Conservation (phyloP, 2,888 invertebrate genomes). For the Thecocarcelia acutangulata region DNA sequence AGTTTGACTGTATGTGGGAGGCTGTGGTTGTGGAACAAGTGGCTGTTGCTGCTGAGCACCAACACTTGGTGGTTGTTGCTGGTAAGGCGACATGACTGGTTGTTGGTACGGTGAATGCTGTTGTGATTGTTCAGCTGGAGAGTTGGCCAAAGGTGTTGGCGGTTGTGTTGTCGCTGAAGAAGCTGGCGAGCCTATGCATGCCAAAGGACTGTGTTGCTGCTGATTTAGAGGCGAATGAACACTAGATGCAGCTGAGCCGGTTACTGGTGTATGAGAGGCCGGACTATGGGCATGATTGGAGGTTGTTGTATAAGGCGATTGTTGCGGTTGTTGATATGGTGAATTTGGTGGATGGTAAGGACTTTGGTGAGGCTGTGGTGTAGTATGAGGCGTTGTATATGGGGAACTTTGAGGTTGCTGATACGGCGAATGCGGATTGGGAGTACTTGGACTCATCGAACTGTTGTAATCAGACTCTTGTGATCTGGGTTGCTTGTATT, state of each 20-base stretch:
- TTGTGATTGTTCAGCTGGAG: conserved; percentile 77
- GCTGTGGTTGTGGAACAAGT: conserved; percentile 58
- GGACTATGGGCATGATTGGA: conserved; percentile 73
- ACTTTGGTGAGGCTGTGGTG: conserved; percentile 80
- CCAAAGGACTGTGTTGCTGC: conserved; percentile 77
- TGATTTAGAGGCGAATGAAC: conserved; percentile 72
- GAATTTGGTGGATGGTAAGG: conserved; percentile 78
- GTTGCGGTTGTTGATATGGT: conserved; percentile 73
- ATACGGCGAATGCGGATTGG: conserved; percentile 83
- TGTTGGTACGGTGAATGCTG: conserved; percentile 82
- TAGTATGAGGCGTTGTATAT: conserved; percentile 78
- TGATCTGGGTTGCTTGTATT: conserved; percentile 82
- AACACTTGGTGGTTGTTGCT: conserved; percentile 73
- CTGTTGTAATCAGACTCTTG: conserved; percentile 84
- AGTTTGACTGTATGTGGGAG: conserved; percentile 74
- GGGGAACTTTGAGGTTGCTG: conserved; percentile 82
- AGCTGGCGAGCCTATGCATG: conserved; percentile 76
- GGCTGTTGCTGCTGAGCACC: conserved; percentile 60
- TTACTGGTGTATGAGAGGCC: conserved; percentile 63
- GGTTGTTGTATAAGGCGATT: conserved; percentile 72
- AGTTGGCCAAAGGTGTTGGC: conserved; percentile 77
- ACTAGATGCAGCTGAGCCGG: conserved; percentile 61
- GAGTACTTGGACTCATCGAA: conserved; percentile 83
- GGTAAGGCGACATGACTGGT: conserved; percentile 82
- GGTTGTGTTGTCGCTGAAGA: conserved; percentile 79